Conservation (phyloP, 1,140 invertebrate genomes). For the Drosophila jambulina region DNA sequence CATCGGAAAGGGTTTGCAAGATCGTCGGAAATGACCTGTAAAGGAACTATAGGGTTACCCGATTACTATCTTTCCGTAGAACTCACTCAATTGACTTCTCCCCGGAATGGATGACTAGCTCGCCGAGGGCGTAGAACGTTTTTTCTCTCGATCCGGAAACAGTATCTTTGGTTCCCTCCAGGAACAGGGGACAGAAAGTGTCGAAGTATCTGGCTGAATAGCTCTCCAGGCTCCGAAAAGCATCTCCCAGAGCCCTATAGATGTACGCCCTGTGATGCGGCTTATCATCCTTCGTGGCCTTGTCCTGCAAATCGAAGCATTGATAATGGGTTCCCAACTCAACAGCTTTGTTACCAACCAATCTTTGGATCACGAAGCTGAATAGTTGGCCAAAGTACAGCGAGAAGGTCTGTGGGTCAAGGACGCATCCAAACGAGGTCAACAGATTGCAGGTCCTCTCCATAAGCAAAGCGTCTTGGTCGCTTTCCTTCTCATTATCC, state of each 20-base stretch:
- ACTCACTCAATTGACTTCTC: slow-evolving; percentile 79
- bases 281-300: slow-evolving; percentile 66
- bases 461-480: slow-evolving; percentile 90
- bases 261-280: slow-evolving; percentile 88
- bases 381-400: slow-evolving; percentile 88
- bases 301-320: slow-evolving; percentile 45
- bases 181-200: slow-evolving; percentile 88
- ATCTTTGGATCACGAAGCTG: slow-evolving; percentile 87
- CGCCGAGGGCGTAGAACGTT: slow-evolving; percentile 91
- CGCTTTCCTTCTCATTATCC: slow-evolving; percentile 89
- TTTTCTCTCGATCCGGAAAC: slow-evolving; percentile 91
- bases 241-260: slow-evolving; percentile 91
- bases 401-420: slow-evolving; percentile 88
- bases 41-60: too few species aligned
- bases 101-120: slow-evolving; percentile 87
- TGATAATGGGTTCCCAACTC: background rate
- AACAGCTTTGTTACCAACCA: slow-evolving; percentile 86
- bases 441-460: slow-evolving; percentile 92
- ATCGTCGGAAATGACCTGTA: slow-evolving; percentile 85
- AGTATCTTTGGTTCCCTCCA: slow-evolving; percentile 87
- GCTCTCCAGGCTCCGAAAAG: slow-evolving; percentile 87
- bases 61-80: too few species aligned
- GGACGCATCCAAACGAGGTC: slow-evolving; percentile 88
- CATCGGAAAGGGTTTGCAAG: slow-evolving; percentile 88
- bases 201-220: slow-evolving; percentile 87